phyloP scores from a whole-genome alignment of 2,113 vertebrate species.

The Accipiter virgatus region DNA sequence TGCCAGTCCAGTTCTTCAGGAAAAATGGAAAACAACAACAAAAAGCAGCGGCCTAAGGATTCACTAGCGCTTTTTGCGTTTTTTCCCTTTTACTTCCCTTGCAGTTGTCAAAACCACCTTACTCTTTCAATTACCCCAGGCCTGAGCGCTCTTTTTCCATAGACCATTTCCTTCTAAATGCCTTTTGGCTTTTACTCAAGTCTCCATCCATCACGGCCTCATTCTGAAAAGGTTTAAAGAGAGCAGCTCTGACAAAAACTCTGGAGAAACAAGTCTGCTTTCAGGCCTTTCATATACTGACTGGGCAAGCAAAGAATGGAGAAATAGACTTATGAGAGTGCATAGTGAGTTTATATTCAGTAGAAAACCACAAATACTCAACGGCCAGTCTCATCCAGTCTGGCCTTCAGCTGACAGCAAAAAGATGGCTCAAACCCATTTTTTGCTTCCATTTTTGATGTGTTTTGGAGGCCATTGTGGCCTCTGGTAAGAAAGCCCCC shows the following conservation, averaged over 20 bases:
- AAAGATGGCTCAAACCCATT: not conserved
- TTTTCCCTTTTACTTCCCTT: not conserved
- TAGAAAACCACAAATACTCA: not conserved
- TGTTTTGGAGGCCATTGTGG: not conserved
- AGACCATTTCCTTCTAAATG: constrained; percentile 17
- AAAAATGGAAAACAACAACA: not conserved
- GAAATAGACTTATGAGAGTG: not conserved
- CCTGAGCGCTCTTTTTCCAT: not conserved
- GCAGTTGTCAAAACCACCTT: not conserved
- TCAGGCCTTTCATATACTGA: not conserved
- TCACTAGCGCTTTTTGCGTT: not conserved
- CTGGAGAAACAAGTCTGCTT: not conserved
- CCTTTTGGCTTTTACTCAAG: constrained; percentile 9
- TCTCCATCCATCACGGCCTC: not conserved
- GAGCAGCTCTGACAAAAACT: not conserved
- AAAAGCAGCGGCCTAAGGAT: not conserved
- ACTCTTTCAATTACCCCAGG: not conserved
- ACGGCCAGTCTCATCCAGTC: not conserved
- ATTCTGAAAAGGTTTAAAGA: not conserved
- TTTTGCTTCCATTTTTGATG: not conserved
- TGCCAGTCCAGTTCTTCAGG: not conserved
- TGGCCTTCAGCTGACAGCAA: not conserved
- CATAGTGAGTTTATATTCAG: not conserved
- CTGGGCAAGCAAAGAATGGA: not conserved
- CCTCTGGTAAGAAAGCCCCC: not conserved